Evolutionary conservation across 2,888 invertebrate species (phyloP).

Genomic region (Callosobruchus maculatus): DNA sequence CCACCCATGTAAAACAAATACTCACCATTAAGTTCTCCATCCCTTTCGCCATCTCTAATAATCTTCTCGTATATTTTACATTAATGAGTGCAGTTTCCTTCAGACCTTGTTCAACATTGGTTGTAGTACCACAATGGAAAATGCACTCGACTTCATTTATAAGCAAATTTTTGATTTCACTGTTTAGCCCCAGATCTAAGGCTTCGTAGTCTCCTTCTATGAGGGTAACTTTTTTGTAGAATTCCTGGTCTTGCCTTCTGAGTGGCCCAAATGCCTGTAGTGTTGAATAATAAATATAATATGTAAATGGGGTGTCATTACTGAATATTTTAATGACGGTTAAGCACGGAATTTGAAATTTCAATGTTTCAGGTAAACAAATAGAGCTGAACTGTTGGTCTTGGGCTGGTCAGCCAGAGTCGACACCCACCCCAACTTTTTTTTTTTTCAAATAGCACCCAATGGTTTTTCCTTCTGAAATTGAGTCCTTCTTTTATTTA

Average conservation of each 20-base stretch:
- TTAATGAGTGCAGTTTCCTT: slow-evolving; percentile 64
- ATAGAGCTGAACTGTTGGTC: no score
- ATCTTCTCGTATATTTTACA: slow-evolving; percentile 60
- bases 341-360: no score
- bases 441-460: no score
- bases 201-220: slow-evolving; percentile 55
- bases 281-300: background rate
- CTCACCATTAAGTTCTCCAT: slow-evolving; percentile 57
- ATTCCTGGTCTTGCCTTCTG: slow-evolving; percentile 51
- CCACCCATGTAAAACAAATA: slow-evolving; percentile 28
- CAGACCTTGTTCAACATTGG: slow-evolving; percentile 69
- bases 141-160: slow-evolving; percentile 58
- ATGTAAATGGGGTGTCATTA: background rate
- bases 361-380: no score
- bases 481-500: no score
- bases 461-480: no score
- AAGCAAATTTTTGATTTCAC: slow-evolving; percentile 50
- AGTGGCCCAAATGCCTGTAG: slow-evolving; percentile 54
- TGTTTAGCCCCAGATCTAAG: slow-evolving; percentile 53
- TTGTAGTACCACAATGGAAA: slow-evolving; percentile 73
- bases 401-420: no score
- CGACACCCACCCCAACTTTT: no score
- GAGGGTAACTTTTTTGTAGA: slow-evolving; percentile 55
- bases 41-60: slow-evolving; percentile 57
- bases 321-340: no score